Conservation (phyloP, 2,797 vertebrate species). For the Chrosomus eos region DNA sequence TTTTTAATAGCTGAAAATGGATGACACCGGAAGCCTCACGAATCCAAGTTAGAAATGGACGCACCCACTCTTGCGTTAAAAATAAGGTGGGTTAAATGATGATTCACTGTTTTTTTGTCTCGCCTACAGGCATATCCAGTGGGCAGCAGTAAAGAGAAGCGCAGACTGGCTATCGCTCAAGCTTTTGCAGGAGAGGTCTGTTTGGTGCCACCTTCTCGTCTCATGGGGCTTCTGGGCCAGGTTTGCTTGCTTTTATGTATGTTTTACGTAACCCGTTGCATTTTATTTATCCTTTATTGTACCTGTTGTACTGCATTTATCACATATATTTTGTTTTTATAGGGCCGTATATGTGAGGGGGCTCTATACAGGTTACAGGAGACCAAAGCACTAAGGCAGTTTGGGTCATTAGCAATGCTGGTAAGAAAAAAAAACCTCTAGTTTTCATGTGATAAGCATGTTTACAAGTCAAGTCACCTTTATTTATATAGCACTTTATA, state of each 20-base stretch:
- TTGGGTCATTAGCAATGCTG: slow-evolving; percentile 60
- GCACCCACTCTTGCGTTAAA: not conserved
- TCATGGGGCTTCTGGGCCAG: slow-evolving; percentile 95
- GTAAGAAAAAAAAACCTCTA: slow-evolving; percentile 33
- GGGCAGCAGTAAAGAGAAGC: slow-evolving; percentile 96
- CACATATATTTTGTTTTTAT: not conserved
- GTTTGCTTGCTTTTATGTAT: slow-evolving; percentile 68
- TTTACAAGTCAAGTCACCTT: not conserved
- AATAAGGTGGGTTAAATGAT: not conserved
- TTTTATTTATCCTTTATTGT: not conserved
- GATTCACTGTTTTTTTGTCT: not conserved
- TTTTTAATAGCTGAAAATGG: not conserved
- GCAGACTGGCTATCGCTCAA: slow-evolving; percentile 92
- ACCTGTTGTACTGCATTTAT: not conserved
- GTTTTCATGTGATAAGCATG: not conserved
- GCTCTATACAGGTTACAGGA: slow-evolving; percentile 61
- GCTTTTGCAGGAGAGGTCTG: slow-evolving; percentile 96
- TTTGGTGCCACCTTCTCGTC: slow-evolving; percentile 96
- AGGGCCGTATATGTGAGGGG: slow-evolving; percentile 60
- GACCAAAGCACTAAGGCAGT: slow-evolving; percentile 60
- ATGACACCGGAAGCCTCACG: not conserved
- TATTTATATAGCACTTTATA: not conserved
- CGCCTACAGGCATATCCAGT: slow-evolving; percentile 89
- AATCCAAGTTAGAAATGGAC: not conserved
- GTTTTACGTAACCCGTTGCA: not conserved